A percentile compares a stretch with the other conserved stretches of the same genome.
phyloP scores from a whole-genome alignment of 2,888 invertebrate genomes.

The Dolichopus griseipennis region DNA sequence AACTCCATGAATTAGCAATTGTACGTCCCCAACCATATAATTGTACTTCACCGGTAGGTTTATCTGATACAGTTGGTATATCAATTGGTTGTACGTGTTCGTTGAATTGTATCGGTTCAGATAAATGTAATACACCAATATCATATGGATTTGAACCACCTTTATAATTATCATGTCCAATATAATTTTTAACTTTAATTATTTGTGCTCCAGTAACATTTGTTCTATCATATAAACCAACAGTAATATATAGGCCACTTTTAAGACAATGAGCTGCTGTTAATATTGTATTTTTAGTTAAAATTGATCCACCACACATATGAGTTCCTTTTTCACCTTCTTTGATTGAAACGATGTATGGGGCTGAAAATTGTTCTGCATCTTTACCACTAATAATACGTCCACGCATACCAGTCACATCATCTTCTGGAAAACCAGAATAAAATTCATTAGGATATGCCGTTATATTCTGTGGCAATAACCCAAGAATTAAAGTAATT shows the following conservation, averaged over 20 bases:
- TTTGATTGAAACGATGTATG: conserved; percentile 19
- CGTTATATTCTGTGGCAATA: background rate
- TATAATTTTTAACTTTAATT: conserved; percentile 24
- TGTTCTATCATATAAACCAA: conserved; percentile 37
- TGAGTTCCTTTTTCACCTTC: conserved; percentile 9
- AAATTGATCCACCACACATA: conserved; percentile 20
- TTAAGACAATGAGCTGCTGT: conserved; percentile 22
- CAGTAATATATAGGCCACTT: conserved; percentile 28
- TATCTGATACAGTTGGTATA: conserved; percentile 14
- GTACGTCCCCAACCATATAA: conserved; percentile 31
- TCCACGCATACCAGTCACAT: background rate
- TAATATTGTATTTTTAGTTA: conserved; percentile 19
- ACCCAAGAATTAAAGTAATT: background rate
- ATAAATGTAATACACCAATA: conserved; percentile 45
- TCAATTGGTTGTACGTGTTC: conserved; percentile 18
- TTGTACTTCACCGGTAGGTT: conserved; percentile 17
- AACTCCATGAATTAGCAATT: conserved; percentile 23
- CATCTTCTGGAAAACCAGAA: conserved; percentile 8
- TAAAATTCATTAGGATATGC: background rate
- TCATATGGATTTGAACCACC: conserved; percentile 46
- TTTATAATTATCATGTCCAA: conserved; percentile 33
- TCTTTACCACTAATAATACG: conserved; percentile 21
- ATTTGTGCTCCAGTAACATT: conserved; percentile 27
- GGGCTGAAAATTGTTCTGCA: conserved; percentile 17
- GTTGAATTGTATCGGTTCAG: conserved; percentile 30